A percentile compares a stretch with the other conserved stretches of the same genome.
Conservation (phyloP, 2,888 invertebrate genomes). For the Philaethria dido region DNA sequence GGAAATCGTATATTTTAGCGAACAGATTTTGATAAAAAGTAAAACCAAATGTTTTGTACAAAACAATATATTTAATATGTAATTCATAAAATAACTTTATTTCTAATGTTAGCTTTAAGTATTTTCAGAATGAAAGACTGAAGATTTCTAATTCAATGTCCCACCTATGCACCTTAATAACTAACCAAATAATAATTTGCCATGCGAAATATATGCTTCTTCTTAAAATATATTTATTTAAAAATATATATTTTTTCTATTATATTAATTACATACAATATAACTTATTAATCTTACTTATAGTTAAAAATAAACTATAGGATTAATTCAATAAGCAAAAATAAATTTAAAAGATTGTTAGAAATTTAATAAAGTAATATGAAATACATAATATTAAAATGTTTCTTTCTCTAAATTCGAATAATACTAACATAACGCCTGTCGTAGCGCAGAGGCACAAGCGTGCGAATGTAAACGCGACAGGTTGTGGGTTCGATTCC, state of each 20-base stretch:
- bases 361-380: too few relatives aligned
- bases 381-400: too few relatives aligned
- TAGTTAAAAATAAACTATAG: too few relatives aligned
- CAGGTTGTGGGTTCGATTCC: too few relatives aligned
- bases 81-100: background rate
- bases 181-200: conserved; percentile 15
- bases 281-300: too few relatives aligned
- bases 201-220: conserved; percentile 7
- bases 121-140: conserved; percentile 6
- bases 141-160: background rate
- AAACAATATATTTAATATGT: conserved; percentile 19
- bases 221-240: background rate
- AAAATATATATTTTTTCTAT: background rate
- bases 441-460: too few relatives aligned
- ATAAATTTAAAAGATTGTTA: too few relatives aligned
- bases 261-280: too few relatives aligned
- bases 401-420: too few relatives aligned
- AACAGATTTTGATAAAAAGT: background rate
- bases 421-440: too few relatives aligned
- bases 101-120: conserved; percentile 9
- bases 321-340: too few relatives aligned
- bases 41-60: conserved; percentile 35
- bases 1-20: background rate
- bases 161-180: background rate
- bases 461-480: too few relatives aligned